These are phyloP conservation scores for Phalacrocorax aristotelis DNA, from an alignment of 2,113 vertebrate species.

Conservation along the genomic window DNA sequence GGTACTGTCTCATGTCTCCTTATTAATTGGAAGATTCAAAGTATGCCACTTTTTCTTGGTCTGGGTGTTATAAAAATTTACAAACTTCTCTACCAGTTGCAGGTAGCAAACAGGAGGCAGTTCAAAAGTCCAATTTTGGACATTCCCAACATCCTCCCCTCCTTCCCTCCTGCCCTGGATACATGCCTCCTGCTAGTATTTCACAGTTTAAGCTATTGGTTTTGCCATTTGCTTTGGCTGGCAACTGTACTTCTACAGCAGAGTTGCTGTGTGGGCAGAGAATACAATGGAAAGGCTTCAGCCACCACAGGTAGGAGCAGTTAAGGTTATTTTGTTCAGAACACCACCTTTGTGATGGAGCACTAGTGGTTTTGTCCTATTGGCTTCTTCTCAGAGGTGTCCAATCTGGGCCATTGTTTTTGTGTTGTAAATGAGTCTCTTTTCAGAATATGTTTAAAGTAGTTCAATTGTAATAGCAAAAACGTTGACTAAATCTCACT, in stretches of 20 bases:
- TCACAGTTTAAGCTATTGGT: background rate
- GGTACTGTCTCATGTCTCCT: background rate
- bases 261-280: background rate
- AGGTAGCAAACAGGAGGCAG: background rate
- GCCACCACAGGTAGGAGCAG: fast-evolving
- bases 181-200: background rate
- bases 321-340: background rate
- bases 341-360: background rate
- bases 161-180: background rate
- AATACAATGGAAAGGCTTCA: background rate
- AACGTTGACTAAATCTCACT: background rate
- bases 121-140: background rate
- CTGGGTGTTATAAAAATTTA: background rate
- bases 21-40: background rate
- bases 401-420: background rate
- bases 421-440: background rate
- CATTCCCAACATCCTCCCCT: background rate
- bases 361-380: background rate
- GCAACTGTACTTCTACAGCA: background rate
- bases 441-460: background rate
- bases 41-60: background rate
- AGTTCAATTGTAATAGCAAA: background rate
- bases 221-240: background rate
- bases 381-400: background rate
- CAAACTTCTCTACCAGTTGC: background rate